These are phyloP conservation scores for Drymonia ruficornis DNA, from an alignment of 2,888 invertebrate species.

Conservation along the genomic window DNA sequence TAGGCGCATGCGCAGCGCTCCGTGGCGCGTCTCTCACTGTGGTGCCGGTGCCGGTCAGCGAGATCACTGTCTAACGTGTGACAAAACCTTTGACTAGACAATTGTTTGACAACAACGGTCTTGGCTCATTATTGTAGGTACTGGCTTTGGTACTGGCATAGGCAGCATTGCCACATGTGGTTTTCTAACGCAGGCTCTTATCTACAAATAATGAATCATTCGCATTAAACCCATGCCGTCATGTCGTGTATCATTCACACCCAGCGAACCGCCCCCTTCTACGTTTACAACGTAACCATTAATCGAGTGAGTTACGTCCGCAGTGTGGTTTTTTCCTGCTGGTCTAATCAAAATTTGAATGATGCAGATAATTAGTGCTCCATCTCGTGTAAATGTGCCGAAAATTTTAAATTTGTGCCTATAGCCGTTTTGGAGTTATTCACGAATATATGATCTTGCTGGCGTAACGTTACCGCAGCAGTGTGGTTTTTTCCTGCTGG, in stretches of 20 bases:
- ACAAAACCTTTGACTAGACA: slow-evolving; percentile 37
- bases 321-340: no score
- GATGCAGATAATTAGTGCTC: no score
- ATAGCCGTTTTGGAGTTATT: no score
- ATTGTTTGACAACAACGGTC: slow-evolving; percentile 26
- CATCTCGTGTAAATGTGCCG: no score
- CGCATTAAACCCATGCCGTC: background rate
- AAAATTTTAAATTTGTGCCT: no score
- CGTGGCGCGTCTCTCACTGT: slow-evolving; percentile 72
- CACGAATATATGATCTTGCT: no score
- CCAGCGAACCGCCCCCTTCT: slow-evolving; percentile 35
- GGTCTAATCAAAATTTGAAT: no score
- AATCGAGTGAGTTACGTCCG: no score
- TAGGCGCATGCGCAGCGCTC: slow-evolving; percentile 74
- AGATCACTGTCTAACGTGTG: slow-evolving; percentile 49
- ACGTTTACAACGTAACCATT: slow-evolving; percentile 13
- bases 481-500: no score
- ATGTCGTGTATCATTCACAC: slow-evolving; percentile 4
- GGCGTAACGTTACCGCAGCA: no score
- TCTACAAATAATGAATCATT: background rate
- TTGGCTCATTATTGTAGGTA: slow-evolving; percentile 17
- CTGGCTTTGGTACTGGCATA: no score
- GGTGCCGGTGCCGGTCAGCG: slow-evolving; percentile 29
- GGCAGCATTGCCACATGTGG: no score
- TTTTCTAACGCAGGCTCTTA: background rate